Evolutionary conservation across 2,888 invertebrate species (phyloP), one percentile per base, ranked within the genome.

Genomic region (Tachina fera): DNA sequence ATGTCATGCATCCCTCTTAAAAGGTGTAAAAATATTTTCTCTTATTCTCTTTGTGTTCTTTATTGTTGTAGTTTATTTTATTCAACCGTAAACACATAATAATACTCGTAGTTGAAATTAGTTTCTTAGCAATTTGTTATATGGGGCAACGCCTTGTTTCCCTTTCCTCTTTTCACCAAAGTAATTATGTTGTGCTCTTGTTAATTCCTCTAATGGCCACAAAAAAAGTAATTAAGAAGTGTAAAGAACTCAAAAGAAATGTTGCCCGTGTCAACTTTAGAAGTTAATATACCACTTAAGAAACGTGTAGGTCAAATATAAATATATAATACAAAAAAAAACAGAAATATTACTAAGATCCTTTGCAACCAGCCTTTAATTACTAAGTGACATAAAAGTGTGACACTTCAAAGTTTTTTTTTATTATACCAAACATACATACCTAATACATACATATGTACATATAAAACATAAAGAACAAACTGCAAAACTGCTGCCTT

Each of bases 191-290:
- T 61, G 22, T 68, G 41, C 68, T 60, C 16, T 75, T 77, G 45
- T 49, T 49, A 49, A 39, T 58, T 79, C 0, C 65, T 58, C 14
- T 76, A 79, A 79, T 65, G 61, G 47, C 45, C 51, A 65, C 41
- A 41, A 16, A 63, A n/a, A 76, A 68, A 43, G 84, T 72, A 77
- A 82, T 85, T 85, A 63, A 75, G 68, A 58, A 67, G 45, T 19
- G 61, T 31, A 31, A 31, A 31, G 31, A 31, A 31, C 4, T 3
- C 31, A 16, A 76, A 9, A 13, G 10, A 14, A 63, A 79, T 60
- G n/a, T 53, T 61, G 19, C n/a, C 16, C 11, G 56, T 45, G 72
- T 19, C 39, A 19, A 41, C 45, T 58, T 65, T 41, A 72, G 65
- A 72, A 76, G 39, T 61, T 49, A 75, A 74, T 39, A 53, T 61